Percentiles rank a stretch among this genome's conserved stretches.
phyloP scores from a whole-genome alignment of 2,797 vertebrate species.

The Sebastolobus alascanus region DNA sequence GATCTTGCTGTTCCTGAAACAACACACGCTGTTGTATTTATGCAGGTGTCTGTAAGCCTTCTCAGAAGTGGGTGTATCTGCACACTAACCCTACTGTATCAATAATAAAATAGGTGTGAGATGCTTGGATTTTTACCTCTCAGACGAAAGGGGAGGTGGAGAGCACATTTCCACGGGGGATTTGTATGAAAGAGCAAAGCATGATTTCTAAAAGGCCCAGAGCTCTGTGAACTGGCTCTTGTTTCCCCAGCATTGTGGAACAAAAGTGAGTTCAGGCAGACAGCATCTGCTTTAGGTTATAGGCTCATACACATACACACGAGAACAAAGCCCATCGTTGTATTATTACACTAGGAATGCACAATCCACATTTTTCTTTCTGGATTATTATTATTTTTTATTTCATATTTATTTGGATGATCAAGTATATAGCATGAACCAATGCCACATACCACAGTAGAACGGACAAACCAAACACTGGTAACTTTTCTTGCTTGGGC shows the following conservation, averaged over 20 bases:
- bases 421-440: too few species aligned
- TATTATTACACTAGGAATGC: background rate
- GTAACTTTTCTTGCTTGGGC: too few species aligned
- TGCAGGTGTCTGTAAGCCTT: background rate
- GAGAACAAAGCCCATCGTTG: background rate
- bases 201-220: slow-evolving; percentile 17
- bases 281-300: background rate
- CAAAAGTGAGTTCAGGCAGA: slow-evolving; percentile 33
- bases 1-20: background rate
- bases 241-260: slow-evolving; percentile 19
- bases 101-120: slow-evolving; percentile 14
- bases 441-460: too few species aligned
- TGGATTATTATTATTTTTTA: background rate
- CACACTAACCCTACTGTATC: background rate
- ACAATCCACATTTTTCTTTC: background rate
- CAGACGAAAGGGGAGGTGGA: slow-evolving; percentile 13
- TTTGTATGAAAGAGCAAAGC: slow-evolving; percentile 24
- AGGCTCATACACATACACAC: background rate
- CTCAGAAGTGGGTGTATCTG: background rate
- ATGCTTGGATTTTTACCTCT: slow-evolving; percentile 16
- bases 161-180: slow-evolving; percentile 27
- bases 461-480: too few species aligned
- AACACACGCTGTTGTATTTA: background rate
- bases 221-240: slow-evolving; percentile 33
- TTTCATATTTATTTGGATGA: too few species aligned